A percentile compares a stretch with the other conserved stretches of the same genome.
phyloP scores from a whole-genome alignment of 1,140 invertebrate species.

The Drosophila melanica region DNA sequence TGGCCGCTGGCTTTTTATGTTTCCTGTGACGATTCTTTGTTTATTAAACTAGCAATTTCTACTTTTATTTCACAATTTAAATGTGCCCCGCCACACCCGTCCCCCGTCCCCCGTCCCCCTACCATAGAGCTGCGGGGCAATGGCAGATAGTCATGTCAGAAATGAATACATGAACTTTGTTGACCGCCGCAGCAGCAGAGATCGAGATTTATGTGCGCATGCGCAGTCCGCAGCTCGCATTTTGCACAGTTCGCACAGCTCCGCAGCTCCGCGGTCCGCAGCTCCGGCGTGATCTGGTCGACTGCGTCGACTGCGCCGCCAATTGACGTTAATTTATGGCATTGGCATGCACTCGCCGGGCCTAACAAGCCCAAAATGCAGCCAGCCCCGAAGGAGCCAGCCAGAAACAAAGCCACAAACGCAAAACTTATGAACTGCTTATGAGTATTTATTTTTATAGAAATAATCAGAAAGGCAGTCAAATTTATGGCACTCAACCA shows the following conservation, averaged over 20 bases:
- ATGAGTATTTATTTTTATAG: conserved; percentile 80
- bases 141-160: conserved; percentile 66
- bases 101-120: conserved; percentile 1
- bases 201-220: conserved; percentile 79
- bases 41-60: conserved; percentile 71
- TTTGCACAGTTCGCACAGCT: neutral
- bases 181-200: conserved; percentile 66
- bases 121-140: too few relatives aligned
- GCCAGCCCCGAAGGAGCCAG: conserved; percentile 33
- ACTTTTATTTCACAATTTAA: conserved; percentile 81
- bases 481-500: conserved; percentile 68
- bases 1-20: conserved; percentile 77
- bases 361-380: conserved; percentile 57
- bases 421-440: conserved; percentile 69
- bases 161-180: conserved; percentile 78
- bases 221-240: conserved; percentile 33
- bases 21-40: conserved; percentile 71
- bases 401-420: conserved; percentile 56
- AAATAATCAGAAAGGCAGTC: conserved; percentile 75
- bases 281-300: conserved; percentile 34
- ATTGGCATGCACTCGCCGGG: conserved; percentile 59
- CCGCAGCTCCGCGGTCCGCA: conserved; percentile 25
- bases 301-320: conserved; percentile 46
- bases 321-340: conserved; percentile 82
- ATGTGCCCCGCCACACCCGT: conserved; percentile 27